These are phyloP conservation scores for Xanthorhoe spadicearia DNA, from an alignment of 2,888 invertebrate species.

Conservation along the genomic window DNA sequence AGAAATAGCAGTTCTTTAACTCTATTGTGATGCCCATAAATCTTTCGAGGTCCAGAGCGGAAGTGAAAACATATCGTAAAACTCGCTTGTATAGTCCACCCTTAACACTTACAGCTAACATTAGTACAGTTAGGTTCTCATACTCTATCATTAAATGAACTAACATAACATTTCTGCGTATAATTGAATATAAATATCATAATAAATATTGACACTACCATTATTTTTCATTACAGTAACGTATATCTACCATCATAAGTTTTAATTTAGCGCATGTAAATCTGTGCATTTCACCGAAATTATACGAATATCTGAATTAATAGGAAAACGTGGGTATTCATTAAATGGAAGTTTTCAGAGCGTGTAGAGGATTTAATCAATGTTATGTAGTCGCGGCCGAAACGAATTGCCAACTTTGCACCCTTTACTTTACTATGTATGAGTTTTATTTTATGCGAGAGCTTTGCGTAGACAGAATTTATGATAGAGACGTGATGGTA, in stretches of 20 bases:
- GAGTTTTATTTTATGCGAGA: slow-evolving; percentile 54
- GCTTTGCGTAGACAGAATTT: slow-evolving; percentile 9
- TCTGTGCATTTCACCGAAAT: slow-evolving; percentile 53
- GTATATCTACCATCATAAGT: slow-evolving; percentile 44
- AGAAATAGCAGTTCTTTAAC: too few relatives aligned
- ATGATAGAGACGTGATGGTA: background rate
- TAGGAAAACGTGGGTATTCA: slow-evolving; percentile 58
- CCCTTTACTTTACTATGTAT: slow-evolving; percentile 55
- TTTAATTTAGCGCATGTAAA: slow-evolving; percentile 42
- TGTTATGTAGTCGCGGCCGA: slow-evolving; percentile 55
- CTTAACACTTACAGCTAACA: slow-evolving; percentile 6
- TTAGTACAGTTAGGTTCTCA: slow-evolving; percentile 8
- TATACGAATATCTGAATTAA: slow-evolving; percentile 57
- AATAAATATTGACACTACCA: slow-evolving; percentile 36
- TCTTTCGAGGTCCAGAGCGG: slow-evolving; percentile 4
- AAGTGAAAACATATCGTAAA: slow-evolving; percentile 14
- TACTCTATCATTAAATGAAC: slow-evolving; percentile 25
- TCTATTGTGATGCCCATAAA: background rate
- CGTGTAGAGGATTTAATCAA: slow-evolving; percentile 66
- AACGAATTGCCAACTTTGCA: slow-evolving; percentile 56
- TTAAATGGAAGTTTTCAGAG: slow-evolving; percentile 60
- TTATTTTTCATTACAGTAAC: slow-evolving; percentile 42
- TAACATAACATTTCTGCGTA: slow-evolving; percentile 25
- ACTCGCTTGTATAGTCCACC: slow-evolving; percentile 2
- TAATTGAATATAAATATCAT: slow-evolving; percentile 41